A percentile compares a stretch with the other conserved stretches of the same genome.
Evolutionary conservation across 2,797 vertebrate genomes (phyloP).

Genomic region (Momotus momota): DNA sequence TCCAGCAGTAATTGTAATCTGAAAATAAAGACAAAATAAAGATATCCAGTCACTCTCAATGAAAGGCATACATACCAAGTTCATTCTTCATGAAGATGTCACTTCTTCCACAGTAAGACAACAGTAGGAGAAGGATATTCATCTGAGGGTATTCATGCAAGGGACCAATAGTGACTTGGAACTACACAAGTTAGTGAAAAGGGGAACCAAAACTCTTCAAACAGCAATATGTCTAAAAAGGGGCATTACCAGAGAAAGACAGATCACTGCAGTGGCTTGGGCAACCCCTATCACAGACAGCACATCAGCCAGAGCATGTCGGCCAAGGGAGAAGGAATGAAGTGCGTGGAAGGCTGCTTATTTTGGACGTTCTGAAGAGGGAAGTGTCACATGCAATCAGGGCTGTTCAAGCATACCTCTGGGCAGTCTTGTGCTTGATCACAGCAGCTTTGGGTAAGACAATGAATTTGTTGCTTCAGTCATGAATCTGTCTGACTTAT

Average conservation of each 20-base stretch:
- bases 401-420: neutral
- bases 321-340: neutral
- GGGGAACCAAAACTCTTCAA: constrained; percentile 34
- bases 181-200: constrained; percentile 12
- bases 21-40: constrained; percentile 3
- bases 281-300: neutral
- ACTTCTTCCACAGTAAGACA: neutral
- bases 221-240: neutral
- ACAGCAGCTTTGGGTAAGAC: neutral
- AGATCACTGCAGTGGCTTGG: neutral
- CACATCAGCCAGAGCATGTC: neutral
- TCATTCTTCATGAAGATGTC: neutral
- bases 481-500: neutral
- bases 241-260: neutral
- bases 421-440: neutral
- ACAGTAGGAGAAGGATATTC: neutral
- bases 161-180: neutral
- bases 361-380: neutral
- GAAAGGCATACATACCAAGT: neutral
- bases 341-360: neutral
- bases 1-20: constrained; percentile 72
- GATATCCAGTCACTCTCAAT: neutral
- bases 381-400: neutral
- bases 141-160: neutral
- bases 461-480: neutral